Evolutionary conservation across 2,888 invertebrate species (phyloP).

Genomic region (Lithophane leautieri): DNA sequence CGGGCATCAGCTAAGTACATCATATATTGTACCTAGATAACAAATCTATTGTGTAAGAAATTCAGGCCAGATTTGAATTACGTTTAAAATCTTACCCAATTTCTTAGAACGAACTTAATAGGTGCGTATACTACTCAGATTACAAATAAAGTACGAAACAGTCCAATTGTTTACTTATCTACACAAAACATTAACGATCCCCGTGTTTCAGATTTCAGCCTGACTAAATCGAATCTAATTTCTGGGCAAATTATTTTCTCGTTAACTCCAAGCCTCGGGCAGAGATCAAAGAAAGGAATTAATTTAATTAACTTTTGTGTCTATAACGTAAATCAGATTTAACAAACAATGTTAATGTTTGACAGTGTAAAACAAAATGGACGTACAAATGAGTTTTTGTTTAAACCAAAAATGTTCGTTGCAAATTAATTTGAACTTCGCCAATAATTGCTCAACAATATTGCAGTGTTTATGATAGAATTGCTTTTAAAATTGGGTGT

Average conservation of each 20-base stretch:
- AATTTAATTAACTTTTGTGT: slow-evolving; percentile 74
- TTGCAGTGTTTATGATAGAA: slow-evolving; percentile 4
- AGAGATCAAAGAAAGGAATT: slow-evolving; percentile 71
- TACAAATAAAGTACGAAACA: slow-evolving; percentile 41
- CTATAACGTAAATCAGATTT: slow-evolving; percentile 53
- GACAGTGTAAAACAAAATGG: slow-evolving; percentile 33
- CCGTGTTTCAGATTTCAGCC: slow-evolving; percentile 60
- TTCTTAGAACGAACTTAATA: slow-evolving; percentile 30
- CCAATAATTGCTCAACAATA: slow-evolving; percentile 43
- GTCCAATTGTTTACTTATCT: slow-evolving; percentile 57
- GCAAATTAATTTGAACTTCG: slow-evolving; percentile 19
- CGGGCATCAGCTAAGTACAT: too few species aligned
- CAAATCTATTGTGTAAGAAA: neutral
- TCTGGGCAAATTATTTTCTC: slow-evolving; percentile 64
- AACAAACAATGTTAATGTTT: slow-evolving; percentile 43
- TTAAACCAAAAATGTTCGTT: slow-evolving; percentile 7
- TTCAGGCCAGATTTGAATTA: neutral
- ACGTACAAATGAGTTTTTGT: slow-evolving; percentile 22
- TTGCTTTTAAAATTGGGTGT: slow-evolving; percentile 1
- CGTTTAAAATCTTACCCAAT: neutral
- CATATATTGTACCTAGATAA: neutral
- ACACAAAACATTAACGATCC: slow-evolving; percentile 59
- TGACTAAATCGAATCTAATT: slow-evolving; percentile 66
- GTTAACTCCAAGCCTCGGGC: slow-evolving; percentile 64
- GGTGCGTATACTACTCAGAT: slow-evolving; percentile 4